phyloP scores from a whole-genome alignment of 2,113 vertebrate genomes.

The Cephalopholis sonnerati region DNA sequence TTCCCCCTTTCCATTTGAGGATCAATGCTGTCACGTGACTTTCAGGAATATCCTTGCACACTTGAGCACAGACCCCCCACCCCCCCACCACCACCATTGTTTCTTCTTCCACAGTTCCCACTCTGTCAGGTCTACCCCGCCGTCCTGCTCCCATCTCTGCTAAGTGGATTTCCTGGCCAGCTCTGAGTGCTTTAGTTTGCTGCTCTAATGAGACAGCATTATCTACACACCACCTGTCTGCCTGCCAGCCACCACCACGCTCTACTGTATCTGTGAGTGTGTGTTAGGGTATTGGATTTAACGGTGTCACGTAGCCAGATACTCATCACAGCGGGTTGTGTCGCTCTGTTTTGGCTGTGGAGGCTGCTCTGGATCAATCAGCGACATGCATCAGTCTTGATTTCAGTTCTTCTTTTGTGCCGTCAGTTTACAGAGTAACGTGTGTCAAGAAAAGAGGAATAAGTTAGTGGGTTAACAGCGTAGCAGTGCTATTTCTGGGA shows the following conservation, averaged over 20 bases:
- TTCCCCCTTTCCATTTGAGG: not conserved
- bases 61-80: not conserved
- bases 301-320: conserved; percentile 15
- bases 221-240: conserved; percentile 68
- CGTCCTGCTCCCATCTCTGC: conserved; percentile 45
- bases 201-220: conserved; percentile 71
- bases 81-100: not conserved
- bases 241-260: conserved; percentile 9
- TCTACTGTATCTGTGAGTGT: conserved; percentile 9
- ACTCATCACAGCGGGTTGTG: conserved; percentile 8
- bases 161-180: conserved; percentile 79
- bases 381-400: not conserved
- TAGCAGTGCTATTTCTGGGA: not conserved
- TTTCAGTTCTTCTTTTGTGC: not conserved
- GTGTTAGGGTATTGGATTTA: conserved; percentile 18
- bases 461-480: not conserved
- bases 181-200: conserved; percentile 74
- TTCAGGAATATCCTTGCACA: conserved; percentile 38
- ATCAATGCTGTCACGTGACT: conserved; percentile 65
- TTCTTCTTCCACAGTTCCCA: conserved; percentile 5
- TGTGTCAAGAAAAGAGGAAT: not conserved
- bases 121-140: conserved; percentile 16
- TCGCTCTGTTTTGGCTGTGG: conserved; percentile 2
- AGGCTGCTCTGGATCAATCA: conserved; percentile 20
- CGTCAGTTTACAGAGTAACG: not conserved